Evolutionary conservation across 2,888 invertebrate species (phyloP).

Genomic region (Trissolcus brochymenae): DNA sequence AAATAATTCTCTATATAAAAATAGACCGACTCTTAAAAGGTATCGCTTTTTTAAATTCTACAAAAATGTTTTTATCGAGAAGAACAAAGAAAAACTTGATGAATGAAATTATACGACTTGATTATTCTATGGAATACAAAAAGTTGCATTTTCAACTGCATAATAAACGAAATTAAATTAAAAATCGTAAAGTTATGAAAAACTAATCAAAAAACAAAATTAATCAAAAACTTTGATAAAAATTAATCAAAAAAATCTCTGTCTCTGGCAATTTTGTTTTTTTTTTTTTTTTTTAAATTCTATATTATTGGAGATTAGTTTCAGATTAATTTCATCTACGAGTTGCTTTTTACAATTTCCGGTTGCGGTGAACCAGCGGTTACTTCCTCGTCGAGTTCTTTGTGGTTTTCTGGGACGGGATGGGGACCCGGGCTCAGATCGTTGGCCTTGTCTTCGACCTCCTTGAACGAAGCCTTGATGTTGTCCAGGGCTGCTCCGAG

Average conservation of each 20-base stretch:
- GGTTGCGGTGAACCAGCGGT: conserved; percentile 25
- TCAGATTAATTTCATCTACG: background rate
- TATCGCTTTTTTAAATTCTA: too few relatives aligned
- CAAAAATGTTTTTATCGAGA: too few relatives aligned
- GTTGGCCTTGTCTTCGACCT: conserved; percentile 79
- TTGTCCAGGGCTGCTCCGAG: conserved; percentile 85
- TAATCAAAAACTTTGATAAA: too few relatives aligned
- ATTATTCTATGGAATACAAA: too few relatives aligned
- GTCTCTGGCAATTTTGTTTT: too few relatives aligned
- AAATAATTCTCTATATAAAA: conserved; percentile 23
- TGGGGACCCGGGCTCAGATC: conserved; percentile 76
- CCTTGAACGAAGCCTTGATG: conserved; percentile 81
- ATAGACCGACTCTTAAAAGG: background rate
- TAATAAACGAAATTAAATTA: too few relatives aligned
- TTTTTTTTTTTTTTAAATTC: background rate
- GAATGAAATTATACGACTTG: too few relatives aligned
- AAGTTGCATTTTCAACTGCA: too few relatives aligned
- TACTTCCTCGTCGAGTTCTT: conserved; percentile 62
- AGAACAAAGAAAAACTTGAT: too few relatives aligned
- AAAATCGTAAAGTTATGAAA: too few relatives aligned
- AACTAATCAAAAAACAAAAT: too few relatives aligned
- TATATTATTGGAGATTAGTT: background rate
- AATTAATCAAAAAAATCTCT: too few relatives aligned
- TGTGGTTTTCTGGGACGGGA: conserved; percentile 74
- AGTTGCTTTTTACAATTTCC: conserved; percentile 35